phyloP scores from a whole-genome alignment of 2,888 invertebrate genomes.

The Actias luna region DNA sequence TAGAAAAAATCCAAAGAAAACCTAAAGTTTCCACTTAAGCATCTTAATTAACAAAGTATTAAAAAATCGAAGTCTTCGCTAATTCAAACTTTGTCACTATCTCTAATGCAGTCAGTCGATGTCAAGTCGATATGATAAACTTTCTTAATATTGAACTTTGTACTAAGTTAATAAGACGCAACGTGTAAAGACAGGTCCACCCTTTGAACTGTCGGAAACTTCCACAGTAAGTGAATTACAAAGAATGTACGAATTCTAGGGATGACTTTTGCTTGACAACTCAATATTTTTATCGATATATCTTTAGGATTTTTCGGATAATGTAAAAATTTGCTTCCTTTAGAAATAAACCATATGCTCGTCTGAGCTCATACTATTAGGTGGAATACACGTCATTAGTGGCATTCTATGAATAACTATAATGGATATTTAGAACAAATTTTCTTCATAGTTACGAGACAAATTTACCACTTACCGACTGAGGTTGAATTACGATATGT shows the following conservation, averaged over 20 bases:
- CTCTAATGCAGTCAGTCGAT: background rate
- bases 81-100: background rate
- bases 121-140: background rate
- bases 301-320: background rate
- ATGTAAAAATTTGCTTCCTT: background rate
- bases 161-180: conserved; percentile 1
- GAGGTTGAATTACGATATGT: no score
- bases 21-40: background rate
- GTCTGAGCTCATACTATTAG: background rate
- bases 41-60: no score
- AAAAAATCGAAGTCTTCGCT: background rate
- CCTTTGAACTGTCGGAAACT: conserved; percentile 15
- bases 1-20: no score
- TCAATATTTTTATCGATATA: background rate
- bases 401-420: no score
- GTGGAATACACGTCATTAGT: no score
- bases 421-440: no score
- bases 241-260: conserved; percentile 12
- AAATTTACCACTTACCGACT: no score
- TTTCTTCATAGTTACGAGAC: no score
- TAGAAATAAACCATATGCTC: no score
- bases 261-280: background rate
- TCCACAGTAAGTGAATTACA: conserved; percentile 14
- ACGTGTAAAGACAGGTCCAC: conserved; percentile 1
- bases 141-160: background rate